Base-by-base conservation (phyloP, 2,888 invertebrate species). In the Salticus scenicus region DNA sequence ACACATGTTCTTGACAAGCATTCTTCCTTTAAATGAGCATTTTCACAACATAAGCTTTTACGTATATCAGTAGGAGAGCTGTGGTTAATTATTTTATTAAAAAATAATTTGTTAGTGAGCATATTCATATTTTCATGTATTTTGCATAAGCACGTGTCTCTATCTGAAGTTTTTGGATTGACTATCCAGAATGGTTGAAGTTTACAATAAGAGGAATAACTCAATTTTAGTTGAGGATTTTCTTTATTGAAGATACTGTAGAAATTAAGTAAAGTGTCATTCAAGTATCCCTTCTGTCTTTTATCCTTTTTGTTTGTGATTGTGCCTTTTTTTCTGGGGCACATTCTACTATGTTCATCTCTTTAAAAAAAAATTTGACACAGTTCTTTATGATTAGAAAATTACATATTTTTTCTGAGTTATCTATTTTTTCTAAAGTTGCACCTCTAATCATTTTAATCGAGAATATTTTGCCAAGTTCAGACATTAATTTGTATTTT, bases 311-410 rank as follows among this genome's bases (percentile, higher is more conserved):
- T 57, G 4, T 57, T 0, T 57, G 57, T 57, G 2, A 20, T n/a
- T 57, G 57, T 57, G 27, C 20, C 57, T 7, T 57, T 57, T 57
- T 57, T 57, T 24, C 57, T 20, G 7, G 57, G 57, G 27, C 57
- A 57, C 57, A 57, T n/a, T n/a, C n/a, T n/a, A n/a, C n/a, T n/a
- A 51, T 51, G 51, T 51, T 51, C 51, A 14, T 51, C 20, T 51
- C 20, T 51, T 51, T 17, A 4, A 51, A 51, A 51, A 51, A 51
- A 8, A 8, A 8, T 51, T 14, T 20, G 51, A 51, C 17, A 14
- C 51, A 51, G 51, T 51, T 51, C 17, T 51, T 51, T n/a, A 51
- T 51, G 20, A 17, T 20, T 51, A 51, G 51, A 51, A n/a, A 51
- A n/a, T 20, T 14, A 17, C 51, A 20, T 51, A 51, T n/a, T 51